Evolutionary conservation across 2,888 invertebrate species (phyloP), one percentile per base, ranked within the genome.

Genomic region (Cryptus viduatorius): DNA sequence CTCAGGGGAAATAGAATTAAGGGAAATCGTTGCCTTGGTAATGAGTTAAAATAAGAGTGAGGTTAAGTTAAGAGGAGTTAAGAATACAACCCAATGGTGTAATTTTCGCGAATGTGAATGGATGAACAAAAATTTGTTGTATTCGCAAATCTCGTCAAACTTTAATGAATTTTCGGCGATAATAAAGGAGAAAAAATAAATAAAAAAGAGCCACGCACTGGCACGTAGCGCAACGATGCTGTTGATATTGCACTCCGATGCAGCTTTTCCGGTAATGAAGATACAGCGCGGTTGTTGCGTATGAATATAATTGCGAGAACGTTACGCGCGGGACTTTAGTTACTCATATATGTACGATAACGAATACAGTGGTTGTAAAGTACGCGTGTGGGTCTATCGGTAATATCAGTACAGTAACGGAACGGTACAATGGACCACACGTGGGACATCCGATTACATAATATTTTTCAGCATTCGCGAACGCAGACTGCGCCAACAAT

Each of bases 271-370:
- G 69, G 53, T 76, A 83, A 83, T 83, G 83, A 80, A 80, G 83
- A 83, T 72, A 50, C 80, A 80, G 72, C 79, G 50, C 48, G 68
- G 67, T 65, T 72, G 76, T 77, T 77, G 71, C 44, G 71, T 80
- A 50, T 71, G 71, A 76, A 79, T 79, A 76, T 83, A 80, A 83
- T 80, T 80, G 79, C 48, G 50, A 67, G 61, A n/a, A 68, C 72
- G 75, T 83, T 80, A 77, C 76, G 73, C 72, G 53, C 16, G 83
- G 77, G 79, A 80, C 48, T 65, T 65, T 77, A 77, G 29, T 61
- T 5, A 5, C 67, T 77, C 72, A 56, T 14, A 12, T 44, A 46
- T 72, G 31, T 48, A 48, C 48, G 48, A 77, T 50, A 76, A 72
- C 71, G 24, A 71, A 75, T n/a, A 48, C 14, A 7, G 37, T n/a